These are phyloP conservation scores for Theocolax elegans DNA, from an alignment of 1,140 invertebrate genomes.

Conservation along the genomic window DNA sequence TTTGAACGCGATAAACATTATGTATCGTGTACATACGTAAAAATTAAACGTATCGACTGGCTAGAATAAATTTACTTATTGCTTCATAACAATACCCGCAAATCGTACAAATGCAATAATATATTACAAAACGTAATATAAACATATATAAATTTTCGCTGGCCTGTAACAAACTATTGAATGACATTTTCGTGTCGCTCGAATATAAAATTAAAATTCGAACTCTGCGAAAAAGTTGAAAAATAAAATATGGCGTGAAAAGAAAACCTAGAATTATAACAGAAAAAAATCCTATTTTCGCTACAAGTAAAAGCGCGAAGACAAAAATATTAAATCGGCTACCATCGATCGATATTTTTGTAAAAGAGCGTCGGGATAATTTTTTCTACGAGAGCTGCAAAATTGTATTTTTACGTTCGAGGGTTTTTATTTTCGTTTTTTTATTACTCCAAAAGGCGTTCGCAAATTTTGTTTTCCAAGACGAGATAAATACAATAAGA, in stretches of 20 bases:
- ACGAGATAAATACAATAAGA: background rate
- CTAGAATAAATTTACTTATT: too few relatives aligned
- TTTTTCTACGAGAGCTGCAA: slow-evolving; percentile 10
- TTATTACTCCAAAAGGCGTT: background rate
- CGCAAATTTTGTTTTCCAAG: background rate
- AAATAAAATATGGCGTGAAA: slow-evolving; percentile 9
- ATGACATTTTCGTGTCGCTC: background rate
- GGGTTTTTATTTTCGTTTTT: slow-evolving; percentile 10
- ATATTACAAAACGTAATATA: too few relatives aligned
- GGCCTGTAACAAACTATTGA: background rate
- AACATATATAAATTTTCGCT: slow-evolving; percentile 1
- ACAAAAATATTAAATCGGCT: slow-evolving; percentile 9
- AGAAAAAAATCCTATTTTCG: slow-evolving; percentile 39
- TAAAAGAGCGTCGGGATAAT: slow-evolving; percentile 17
- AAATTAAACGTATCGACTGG: too few relatives aligned
- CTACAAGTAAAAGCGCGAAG: slow-evolving; percentile 21
- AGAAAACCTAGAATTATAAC: slow-evolving; percentile 29
- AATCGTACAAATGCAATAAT: too few relatives aligned
- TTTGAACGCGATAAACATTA: too few relatives aligned
- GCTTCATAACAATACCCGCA: too few relatives aligned
- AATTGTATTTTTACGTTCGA: slow-evolving; percentile 31
- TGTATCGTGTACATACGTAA: too few relatives aligned
- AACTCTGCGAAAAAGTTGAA: slow-evolving; percentile 3
- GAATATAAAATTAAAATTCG: background rate
- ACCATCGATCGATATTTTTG: slow-evolving; percentile 21